Base-by-base conservation (phyloP, 2,888 invertebrate species). In the Xanthostigma xanthostigma region DNA sequence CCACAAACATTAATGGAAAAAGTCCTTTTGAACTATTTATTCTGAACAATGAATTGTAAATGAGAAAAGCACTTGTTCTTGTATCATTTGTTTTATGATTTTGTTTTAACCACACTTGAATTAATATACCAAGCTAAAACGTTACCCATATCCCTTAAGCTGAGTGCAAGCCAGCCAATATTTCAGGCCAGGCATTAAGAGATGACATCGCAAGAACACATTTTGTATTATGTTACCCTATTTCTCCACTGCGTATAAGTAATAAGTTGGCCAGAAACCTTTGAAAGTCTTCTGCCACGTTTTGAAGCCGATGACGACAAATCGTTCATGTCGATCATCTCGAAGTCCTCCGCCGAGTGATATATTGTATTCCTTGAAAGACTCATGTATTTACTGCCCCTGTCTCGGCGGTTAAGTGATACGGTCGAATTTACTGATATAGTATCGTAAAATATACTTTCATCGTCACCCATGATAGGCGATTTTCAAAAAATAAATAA, bases 181-280 rank as follows among this genome's bases (percentile, higher is more conserved):
- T 27, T 27, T 27, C 27, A 27, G 27, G 27, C 27, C 27, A 27
- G 27, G 27, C 27, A 27, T 27, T 27, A 27, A 27, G 27, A 27
- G 27, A 27, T 27, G 27, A 27, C 27, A 27, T 27, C 27, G 27
- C 27, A 27, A 27, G 46, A 12, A 27, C 27, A 27, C 27, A 27
- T 27, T 27, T 40, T 35, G 34, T 50, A 41, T 44, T 46, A 52
- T 53, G 56, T 65, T 75, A 75, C 75, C 75, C 73, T 72, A 70
- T 71, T 68, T 69, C 72, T 74, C 75, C 75, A 75, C 69, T 75
- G 73, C 66, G 70, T 68, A 68, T 75, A 75, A 60, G 74, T 73
- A 66, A 71, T 68, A 65, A 69, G 69, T 62, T 66, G 66, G 62
- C 64, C 69, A 69, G 72, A 68, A 66, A 74, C 72, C 72, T 74